Percentiles rank a stretch among this genome's conserved stretches.
phyloP scores from a whole-genome alignment of 2,888 invertebrate species.

The Chrysina gloriosa region DNA sequence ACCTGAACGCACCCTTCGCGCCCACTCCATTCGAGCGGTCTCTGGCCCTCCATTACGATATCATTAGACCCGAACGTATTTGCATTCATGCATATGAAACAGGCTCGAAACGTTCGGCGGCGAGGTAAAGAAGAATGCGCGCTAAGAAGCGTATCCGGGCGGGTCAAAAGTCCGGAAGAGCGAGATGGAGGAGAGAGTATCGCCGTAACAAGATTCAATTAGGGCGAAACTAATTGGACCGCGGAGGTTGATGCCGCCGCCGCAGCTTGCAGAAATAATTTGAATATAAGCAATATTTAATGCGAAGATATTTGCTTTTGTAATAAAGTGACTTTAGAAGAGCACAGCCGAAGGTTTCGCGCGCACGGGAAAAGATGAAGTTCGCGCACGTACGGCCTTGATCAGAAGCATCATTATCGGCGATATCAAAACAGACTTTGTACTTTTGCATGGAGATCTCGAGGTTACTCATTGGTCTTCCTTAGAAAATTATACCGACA shows the following conservation, averaged over 20 bases:
- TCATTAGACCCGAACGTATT: conserved; percentile 55
- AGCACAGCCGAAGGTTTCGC: conserved; percentile 13
- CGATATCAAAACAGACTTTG: no score
- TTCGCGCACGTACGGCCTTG: no score
- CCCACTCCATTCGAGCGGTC: background rate
- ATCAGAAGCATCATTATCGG: background rate
- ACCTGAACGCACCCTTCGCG: conserved; percentile 34
- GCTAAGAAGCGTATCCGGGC: background rate
- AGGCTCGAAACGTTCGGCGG: conserved; percentile 47
- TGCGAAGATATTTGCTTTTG: conserved; percentile 62
- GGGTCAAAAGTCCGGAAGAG: conserved; percentile 24
- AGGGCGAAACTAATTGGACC: conserved; percentile 60
- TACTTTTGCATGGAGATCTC: no score
- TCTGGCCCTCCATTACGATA: conserved; percentile 52
- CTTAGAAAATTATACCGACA: no score
- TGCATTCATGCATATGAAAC: conserved; percentile 62
- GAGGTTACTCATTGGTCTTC: no score
- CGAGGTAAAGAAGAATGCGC: conserved; percentile 1
- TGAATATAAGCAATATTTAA: conserved; percentile 64
- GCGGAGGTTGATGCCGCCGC: conserved; percentile 49
- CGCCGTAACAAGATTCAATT: conserved; percentile 61
- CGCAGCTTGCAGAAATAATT: conserved; percentile 59
- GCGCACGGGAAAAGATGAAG: conserved; percentile 16
- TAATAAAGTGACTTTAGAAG: conserved; percentile 57
- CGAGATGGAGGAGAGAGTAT: conserved; percentile 52